phyloP scores from a whole-genome alignment of 1,140 invertebrate species.

The Plectrocnemia conspersa region DNA sequence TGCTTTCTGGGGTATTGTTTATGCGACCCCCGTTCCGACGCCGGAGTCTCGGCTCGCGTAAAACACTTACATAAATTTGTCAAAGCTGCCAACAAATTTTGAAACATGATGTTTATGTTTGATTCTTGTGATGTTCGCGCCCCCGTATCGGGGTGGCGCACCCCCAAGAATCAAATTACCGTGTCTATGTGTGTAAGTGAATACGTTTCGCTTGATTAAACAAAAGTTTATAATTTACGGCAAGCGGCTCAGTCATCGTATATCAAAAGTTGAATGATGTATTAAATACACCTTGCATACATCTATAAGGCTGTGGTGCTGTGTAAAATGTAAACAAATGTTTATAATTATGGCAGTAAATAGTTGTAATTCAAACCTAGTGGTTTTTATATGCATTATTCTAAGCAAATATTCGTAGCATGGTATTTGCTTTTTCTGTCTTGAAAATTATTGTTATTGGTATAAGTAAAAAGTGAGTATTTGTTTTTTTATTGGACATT shows the following conservation, averaged over 20 bases:
- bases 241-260: conserved; percentile 15
- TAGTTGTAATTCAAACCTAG: no score
- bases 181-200: conserved; percentile 3
- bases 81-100: conserved; percentile 35
- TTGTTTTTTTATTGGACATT: no score
- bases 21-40: not conserved
- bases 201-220: conserved; percentile 23
- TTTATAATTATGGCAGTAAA: no score
- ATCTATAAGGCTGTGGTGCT: no score
- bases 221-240: conserved; percentile 27
- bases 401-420: no score
- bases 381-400: no score
- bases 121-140: conserved; percentile 28
- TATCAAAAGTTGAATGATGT: conserved; percentile 14
- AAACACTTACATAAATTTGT: conserved; percentile 36
- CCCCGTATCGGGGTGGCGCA: conserved; percentile 4
- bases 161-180: conserved; percentile 17
- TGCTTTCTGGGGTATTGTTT: conserved; percentile 7
- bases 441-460: no score
- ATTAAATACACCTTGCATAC: no score
- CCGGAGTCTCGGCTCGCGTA: conserved; percentile 24
- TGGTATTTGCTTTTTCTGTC: no score
- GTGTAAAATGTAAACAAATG: no score
- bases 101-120: conserved; percentile 36
- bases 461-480: no score